These are phyloP conservation scores for Scaptomyza pallida DNA, from an alignment of 1,140 invertebrate genomes.

Conservation along the genomic window DNA sequence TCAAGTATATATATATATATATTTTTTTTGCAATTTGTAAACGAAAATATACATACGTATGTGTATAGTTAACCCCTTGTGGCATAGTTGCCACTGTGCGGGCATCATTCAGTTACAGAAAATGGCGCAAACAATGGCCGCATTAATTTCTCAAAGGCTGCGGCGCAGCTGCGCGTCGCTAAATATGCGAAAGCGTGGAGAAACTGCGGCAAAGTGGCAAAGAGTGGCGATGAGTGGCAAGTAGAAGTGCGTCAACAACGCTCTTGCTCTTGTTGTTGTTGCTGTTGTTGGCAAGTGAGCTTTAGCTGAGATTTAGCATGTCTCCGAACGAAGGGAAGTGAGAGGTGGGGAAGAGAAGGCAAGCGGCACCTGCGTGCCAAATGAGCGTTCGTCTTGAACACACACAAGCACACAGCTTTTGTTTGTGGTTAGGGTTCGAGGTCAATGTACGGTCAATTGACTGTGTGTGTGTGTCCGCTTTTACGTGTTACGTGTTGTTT, in stretches of 20 bases:
- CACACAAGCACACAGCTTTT: neutral
- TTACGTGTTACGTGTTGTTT: slow-evolving; percentile 52
- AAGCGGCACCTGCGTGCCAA: slow-evolving; percentile 70
- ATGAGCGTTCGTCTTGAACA: slow-evolving; percentile 44
- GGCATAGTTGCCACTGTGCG: slow-evolving; percentile 30
- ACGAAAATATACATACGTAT: neutral
- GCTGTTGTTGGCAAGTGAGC: slow-evolving; percentile 4
- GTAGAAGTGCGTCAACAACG: slow-evolving; percentile 51
- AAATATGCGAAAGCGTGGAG: slow-evolving; percentile 32
- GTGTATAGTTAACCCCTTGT: neutral
- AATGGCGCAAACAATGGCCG: slow-evolving; percentile 43
- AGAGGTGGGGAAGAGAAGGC: no score
- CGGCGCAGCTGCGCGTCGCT: slow-evolving; percentile 41
- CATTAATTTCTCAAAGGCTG: slow-evolving; percentile 60
- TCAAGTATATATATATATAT: neutral
- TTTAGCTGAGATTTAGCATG: slow-evolving; percentile 53
- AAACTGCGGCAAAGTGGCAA: neutral
- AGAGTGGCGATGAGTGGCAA: neutral
- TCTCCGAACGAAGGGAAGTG: neutral
- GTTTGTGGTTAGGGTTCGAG: slow-evolving; percentile 19
- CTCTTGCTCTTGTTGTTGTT: slow-evolving; percentile 11
- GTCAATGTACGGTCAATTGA: slow-evolving; percentile 62
- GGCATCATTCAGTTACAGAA: slow-evolving; percentile 19
- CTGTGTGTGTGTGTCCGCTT: slow-evolving; percentile 14
- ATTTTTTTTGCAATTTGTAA: no score